A percentile compares a stretch with the other conserved stretches of the same genome.
phyloP scores from a whole-genome alignment of 2,113 vertebrate species.

The Rostratula benghalensis region DNA sequence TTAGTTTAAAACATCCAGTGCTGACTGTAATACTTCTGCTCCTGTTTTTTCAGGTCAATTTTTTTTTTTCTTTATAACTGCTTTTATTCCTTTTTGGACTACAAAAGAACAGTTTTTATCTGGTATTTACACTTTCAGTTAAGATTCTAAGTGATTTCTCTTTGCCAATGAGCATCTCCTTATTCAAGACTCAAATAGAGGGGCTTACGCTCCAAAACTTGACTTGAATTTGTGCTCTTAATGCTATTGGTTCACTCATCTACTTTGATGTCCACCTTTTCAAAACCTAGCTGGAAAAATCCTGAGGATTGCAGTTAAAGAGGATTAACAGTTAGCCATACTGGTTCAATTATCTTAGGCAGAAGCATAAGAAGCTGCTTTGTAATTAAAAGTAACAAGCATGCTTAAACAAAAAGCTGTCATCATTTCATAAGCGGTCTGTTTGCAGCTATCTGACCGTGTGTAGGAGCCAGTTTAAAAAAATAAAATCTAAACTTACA shows the following conservation, averaged over 20 bases:
- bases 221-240: not conserved
- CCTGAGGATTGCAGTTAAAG: not conserved
- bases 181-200: not conserved
- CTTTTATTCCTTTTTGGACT: not conserved
- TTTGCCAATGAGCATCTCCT: not conserved
- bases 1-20: not conserved
- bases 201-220: not conserved
- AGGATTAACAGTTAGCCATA: not conserved
- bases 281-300: not conserved
- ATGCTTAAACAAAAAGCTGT: not conserved
- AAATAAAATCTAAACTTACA: constrained; percentile 12
- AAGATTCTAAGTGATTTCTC: not conserved
- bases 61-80: not conserved
- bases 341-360: not conserved
- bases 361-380: not conserved
- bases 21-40: not conserved
- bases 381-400: not conserved
- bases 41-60: not conserved
- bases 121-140: not conserved
- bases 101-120: not conserved
- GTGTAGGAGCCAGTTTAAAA: constrained; percentile 20
- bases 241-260: not conserved
- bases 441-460: constrained; percentile 10
- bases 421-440: not conserved
- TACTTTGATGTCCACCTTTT: not conserved